phyloP scores from a whole-genome alignment of 2,888 invertebrate genomes.

The Aethes cnicana region DNA sequence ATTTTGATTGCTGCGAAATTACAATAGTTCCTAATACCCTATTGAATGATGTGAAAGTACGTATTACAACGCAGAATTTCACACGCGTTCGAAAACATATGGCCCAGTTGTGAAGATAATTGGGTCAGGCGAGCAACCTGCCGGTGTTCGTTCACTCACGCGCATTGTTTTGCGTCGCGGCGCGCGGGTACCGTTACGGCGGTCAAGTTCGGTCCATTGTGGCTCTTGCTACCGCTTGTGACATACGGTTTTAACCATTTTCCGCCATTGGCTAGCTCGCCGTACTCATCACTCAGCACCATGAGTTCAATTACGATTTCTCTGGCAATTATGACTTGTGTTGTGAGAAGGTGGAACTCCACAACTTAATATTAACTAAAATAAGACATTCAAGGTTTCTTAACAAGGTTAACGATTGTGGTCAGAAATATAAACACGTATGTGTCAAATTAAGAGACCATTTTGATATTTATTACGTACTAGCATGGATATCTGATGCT shows the following conservation, averaged over 20 bases:
- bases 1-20: slow-evolving; percentile 3
- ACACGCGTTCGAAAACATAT: slow-evolving; percentile 69
- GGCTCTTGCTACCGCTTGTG: slow-evolving; percentile 51
- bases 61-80: slow-evolving; percentile 63
- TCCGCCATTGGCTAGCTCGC: slow-evolving; percentile 9
- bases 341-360: no score
- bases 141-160: slow-evolving; percentile 55
- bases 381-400: no score
- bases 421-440: no score
- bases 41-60: slow-evolving; percentile 37
- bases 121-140: slow-evolving; percentile 81
- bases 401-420: no score
- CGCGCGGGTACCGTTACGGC: slow-evolving; percentile 69
- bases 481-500: slow-evolving; percentile 43
- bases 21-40: slow-evolving; percentile 3
- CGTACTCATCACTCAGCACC: no score
- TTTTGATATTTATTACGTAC: slow-evolving; percentile 48
- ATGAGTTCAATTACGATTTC: no score
- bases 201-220: slow-evolving; percentile 77
- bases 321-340: no score
- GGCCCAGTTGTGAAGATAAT: slow-evolving; percentile 72
- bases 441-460: background rate
- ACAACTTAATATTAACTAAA: no score
- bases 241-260: slow-evolving; percentile 52
- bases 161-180: slow-evolving; percentile 72